Conservation (phyloP, 2,888 invertebrate species). For the Acleris sparsana region DNA sequence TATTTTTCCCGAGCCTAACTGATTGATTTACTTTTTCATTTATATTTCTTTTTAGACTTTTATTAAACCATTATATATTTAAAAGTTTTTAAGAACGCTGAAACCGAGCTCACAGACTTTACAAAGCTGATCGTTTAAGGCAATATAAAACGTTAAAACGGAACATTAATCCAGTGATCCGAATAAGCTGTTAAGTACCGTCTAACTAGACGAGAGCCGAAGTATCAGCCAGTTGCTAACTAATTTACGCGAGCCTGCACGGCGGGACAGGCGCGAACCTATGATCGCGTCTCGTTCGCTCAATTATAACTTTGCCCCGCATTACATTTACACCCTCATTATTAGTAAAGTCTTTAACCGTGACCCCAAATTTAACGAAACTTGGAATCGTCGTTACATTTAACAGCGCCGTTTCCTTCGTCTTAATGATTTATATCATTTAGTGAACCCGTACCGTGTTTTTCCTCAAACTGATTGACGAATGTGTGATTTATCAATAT, state of each 20-base stretch:
- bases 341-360: constrained; percentile 38
- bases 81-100: too few species aligned
- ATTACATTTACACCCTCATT: constrained; percentile 46
- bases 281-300: constrained; percentile 64
- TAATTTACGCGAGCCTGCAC: constrained; percentile 63
- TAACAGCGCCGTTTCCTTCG: too few species aligned
- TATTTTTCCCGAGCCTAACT: too few species aligned
- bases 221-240: constrained; percentile 72
- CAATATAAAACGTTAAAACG: constrained; percentile 23
- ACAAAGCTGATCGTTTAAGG: constrained; percentile 20
- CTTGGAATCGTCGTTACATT: too few species aligned
- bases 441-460: constrained; percentile 6
- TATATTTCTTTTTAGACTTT: too few species aligned
- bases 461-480: constrained; percentile 23
- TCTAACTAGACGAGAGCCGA: constrained; percentile 59
- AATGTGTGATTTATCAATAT: constrained; percentile 28
- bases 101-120: constrained; percentile 5
- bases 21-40: too few species aligned
- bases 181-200: constrained; percentile 49
- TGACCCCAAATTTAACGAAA: constrained; percentile 17
- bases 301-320: constrained; percentile 69
- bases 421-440: too few species aligned
- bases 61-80: too few species aligned
- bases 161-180: constrained; percentile 43
- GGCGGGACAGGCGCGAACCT: constrained; percentile 55